phyloP scores from a whole-genome alignment of 1,140 invertebrate genomes.

The Choristoneura fumiferana region DNA sequence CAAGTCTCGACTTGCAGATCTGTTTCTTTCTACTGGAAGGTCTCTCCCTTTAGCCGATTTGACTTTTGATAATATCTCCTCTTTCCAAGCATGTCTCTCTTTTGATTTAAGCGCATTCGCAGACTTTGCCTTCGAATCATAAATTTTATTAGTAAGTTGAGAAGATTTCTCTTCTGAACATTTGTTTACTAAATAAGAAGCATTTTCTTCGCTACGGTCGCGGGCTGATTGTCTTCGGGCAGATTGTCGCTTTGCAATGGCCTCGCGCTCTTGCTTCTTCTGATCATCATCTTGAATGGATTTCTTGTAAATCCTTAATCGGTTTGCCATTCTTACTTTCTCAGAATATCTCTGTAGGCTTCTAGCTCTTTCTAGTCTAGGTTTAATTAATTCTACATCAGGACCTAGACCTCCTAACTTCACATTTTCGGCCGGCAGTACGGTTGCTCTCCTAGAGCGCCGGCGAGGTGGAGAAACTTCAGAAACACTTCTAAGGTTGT shows the following conservation, averaged over 20 bases:
- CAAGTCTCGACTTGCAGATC: slow-evolving; percentile 1
- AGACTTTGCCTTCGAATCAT: slow-evolving; percentile 42
- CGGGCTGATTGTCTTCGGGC: slow-evolving; percentile 22
- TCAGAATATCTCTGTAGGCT: slow-evolving; percentile 72
- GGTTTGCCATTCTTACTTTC: slow-evolving; percentile 67
- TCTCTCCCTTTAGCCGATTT: slow-evolving; percentile 4
- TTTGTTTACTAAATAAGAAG: slow-evolving; percentile 60
- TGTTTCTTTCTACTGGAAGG: not conserved
- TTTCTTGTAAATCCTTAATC: slow-evolving; percentile 65
- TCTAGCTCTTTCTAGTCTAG: slow-evolving; percentile 64
- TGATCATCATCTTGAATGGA: slow-evolving; percentile 45
- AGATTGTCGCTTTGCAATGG: slow-evolving; percentile 26
- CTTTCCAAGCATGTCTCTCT: slow-evolving; percentile 23
- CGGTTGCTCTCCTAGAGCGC: slow-evolving; percentile 36
- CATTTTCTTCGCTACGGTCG: slow-evolving; percentile 31
- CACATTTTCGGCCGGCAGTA: slow-evolving; percentile 46
- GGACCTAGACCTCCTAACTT: slow-evolving; percentile 67
- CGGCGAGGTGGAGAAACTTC: slow-evolving; percentile 52
- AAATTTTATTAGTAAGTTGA: slow-evolving; percentile 32
- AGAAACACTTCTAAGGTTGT: slow-evolving; percentile 61
- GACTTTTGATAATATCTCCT: not conserved
- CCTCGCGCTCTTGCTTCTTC: slow-evolving; percentile 42
- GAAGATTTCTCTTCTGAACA: slow-evolving; percentile 34
- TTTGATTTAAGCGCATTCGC: slow-evolving; percentile 30
- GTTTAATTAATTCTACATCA: slow-evolving; percentile 65